Evolutionary conservation across 2,113 vertebrate genomes (phyloP).

Genomic region (Glaucidium brasilianum): DNA sequence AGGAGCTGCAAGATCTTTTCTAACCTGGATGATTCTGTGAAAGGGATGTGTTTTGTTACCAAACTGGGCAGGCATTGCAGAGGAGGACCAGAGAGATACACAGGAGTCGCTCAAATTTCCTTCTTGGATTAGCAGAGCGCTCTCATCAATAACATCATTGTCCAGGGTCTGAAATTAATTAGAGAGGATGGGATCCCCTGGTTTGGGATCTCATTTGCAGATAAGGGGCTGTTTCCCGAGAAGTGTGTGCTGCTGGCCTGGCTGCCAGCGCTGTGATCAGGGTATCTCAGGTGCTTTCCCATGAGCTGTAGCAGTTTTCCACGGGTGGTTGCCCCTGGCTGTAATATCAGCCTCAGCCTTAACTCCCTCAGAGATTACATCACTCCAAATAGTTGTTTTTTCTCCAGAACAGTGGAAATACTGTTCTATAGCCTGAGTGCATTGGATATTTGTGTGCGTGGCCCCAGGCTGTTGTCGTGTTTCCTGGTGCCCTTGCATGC

Average conservation of each 20-base stretch:
- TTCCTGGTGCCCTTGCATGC: neutral
- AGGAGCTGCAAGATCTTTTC: no score
- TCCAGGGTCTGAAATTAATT: neutral
- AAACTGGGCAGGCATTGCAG: neutral
- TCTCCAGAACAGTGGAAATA: neutral
- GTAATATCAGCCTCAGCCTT: neutral
- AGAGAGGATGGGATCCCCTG: neutral
- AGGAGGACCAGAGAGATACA: accelerated
- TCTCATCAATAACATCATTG: neutral
- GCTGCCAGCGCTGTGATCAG: accelerated
- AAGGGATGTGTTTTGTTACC: accelerated
- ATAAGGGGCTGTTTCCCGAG: neutral
- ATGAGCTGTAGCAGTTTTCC: neutral
- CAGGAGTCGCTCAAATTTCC: accelerated
- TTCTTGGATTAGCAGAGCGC: neutral
- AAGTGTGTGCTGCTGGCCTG: neutral
- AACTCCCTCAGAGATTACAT: accelerated
- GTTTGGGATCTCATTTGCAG: neutral
- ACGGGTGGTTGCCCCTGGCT: neutral
- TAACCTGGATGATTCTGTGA: no score
- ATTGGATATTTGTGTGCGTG: accelerated
- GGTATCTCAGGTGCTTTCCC: neutral
- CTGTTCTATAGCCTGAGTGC: neutral
- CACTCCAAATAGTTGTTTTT: neutral
- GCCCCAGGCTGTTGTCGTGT: accelerated